These are phyloP conservation scores for Oligia fasciuncula DNA, from an alignment of 2,888 invertebrate species.

Conservation along the genomic window DNA sequence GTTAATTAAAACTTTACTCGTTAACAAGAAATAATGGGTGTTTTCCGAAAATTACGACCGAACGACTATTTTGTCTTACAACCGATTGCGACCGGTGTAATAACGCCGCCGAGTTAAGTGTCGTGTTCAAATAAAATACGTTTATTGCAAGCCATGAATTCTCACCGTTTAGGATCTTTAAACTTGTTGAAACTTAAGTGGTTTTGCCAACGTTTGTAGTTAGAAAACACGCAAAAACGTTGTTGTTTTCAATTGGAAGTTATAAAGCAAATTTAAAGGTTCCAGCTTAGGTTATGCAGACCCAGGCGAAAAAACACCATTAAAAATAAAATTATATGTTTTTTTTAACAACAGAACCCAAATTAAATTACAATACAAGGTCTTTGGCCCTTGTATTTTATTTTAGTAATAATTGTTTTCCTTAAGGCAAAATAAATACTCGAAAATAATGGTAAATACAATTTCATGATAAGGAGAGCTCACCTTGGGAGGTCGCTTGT, in stretches of 20 bases:
- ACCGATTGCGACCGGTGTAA: constrained; percentile 32
- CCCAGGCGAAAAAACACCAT: no score
- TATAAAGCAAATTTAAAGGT: not conserved
- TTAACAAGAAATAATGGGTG: constrained; percentile 12
- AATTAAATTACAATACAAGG: not conserved
- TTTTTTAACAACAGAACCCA: not conserved
- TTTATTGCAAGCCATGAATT: constrained; percentile 49
- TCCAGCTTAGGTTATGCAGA: no score
- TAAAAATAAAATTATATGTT: not conserved
- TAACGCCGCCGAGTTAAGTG: constrained; percentile 23
- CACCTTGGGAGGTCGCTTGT: constrained; percentile 34
- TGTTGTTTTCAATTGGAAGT: not conserved
- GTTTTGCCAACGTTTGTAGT: constrained; percentile 15
- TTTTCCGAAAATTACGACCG: constrained; percentile 30
- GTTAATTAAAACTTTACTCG: constrained; percentile 35
- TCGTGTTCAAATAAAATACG: constrained; percentile 47
- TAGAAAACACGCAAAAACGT: not conserved
- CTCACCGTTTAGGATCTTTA: constrained; percentile 44
- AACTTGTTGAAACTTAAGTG: constrained; percentile 21
- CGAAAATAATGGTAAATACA: not conserved
- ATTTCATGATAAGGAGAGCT: constrained; percentile 9
- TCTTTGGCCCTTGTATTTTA: no score
- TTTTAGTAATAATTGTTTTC: no score
- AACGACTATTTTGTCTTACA: constrained; percentile 27
- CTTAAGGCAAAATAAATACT: constrained; percentile 11